Base-by-base conservation (phyloP, 2,113 vertebrate genomes). In the Conger conger region DNA sequence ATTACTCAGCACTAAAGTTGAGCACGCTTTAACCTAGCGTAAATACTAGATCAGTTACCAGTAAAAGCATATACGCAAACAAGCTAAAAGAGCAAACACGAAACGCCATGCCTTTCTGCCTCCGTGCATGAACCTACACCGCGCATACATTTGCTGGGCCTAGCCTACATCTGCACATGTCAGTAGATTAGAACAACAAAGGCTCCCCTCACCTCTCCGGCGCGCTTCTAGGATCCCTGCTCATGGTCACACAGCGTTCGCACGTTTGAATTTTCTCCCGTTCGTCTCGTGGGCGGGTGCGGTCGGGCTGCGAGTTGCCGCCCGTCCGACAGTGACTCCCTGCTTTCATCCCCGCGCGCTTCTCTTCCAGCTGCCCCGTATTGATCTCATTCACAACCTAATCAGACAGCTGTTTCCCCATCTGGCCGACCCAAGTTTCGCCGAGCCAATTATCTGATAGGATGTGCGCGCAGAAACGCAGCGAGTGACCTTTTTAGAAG, bases 371-470 rank as follows among this genome's bases (percentile, higher is more conserved):
- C 60, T 68, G 60, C n/a, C 27, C 68, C 33, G n/a, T 73, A 73
- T 73, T 73, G 68, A 73, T 73, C 68, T 73, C 27, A 73, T 73
- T 73, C 68, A 9, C 68, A 73, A 73, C 68, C 68, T 73, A 73
- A 73, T 73, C 68, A 73, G 68, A 33, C 68, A 73, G 68, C 68
- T 73, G 68, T 73, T 73, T 73, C 68, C 68, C 68, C 68, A 73
- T 73, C 27, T 73, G 68, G 68, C 20, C 68, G n/a, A 33, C n/a
- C n/a, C 1, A 33, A 11, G 68, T 73, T 73, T 73, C 27, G 0
- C n/a, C 11, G 6, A 33, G 68, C n/a, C 68, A 33, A 33, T 73
- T 73, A 73, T 73, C 68, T n/a, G 68, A 73, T 73, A 1, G 68
- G 68, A 63, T 33, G 23, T 33, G n/a, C 23, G 27, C 23, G 7